Evolutionary conservation across 2,888 invertebrate genomes (phyloP).

Genomic region (Desoria tigrina): DNA sequence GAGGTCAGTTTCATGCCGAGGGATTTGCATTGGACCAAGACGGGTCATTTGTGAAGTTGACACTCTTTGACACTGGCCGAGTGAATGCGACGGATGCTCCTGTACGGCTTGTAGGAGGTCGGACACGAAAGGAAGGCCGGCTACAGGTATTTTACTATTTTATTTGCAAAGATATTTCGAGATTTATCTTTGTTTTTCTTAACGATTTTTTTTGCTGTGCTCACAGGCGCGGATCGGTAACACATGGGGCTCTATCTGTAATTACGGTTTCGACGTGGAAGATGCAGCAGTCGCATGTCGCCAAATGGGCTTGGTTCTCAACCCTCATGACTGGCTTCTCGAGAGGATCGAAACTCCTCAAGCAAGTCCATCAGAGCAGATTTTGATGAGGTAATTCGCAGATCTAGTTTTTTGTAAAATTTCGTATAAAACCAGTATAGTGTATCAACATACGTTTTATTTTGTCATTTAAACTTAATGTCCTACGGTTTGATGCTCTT

Average conservation of each 20-base stretch:
- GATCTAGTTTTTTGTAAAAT: not conserved
- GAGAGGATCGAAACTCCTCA: constrained; percentile 78
- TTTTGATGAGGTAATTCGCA: constrained; percentile 64
- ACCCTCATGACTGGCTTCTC: constrained; percentile 87
- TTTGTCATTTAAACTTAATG: too few relatives aligned
- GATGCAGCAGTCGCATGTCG: constrained; percentile 93
- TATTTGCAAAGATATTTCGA: too few relatives aligned
- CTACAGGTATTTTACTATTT: constrained; percentile 63
- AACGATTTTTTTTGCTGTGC: not conserved
- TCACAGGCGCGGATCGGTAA: constrained; percentile 73
- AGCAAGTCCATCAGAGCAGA: constrained; percentile 73
- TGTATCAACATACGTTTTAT: not conserved
- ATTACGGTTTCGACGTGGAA: constrained; percentile 89
- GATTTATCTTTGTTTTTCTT: constrained; percentile 5
- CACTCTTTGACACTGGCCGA: constrained; percentile 51
- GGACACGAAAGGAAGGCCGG: constrained; percentile 79
- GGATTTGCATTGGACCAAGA: constrained; percentile 50
- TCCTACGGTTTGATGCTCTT: too few relatives aligned
- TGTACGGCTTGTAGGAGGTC: constrained; percentile 79
- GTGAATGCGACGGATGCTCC: constrained; percentile 67
- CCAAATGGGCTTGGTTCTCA: constrained; percentile 87
- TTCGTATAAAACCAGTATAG: not conserved
- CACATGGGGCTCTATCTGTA: constrained; percentile 96
- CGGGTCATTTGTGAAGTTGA: constrained; percentile 52
- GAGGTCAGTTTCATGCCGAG: constrained; percentile 79